phyloP scores from a whole-genome alignment of 1,140 invertebrate genomes.

The Drosophila repleta region DNA sequence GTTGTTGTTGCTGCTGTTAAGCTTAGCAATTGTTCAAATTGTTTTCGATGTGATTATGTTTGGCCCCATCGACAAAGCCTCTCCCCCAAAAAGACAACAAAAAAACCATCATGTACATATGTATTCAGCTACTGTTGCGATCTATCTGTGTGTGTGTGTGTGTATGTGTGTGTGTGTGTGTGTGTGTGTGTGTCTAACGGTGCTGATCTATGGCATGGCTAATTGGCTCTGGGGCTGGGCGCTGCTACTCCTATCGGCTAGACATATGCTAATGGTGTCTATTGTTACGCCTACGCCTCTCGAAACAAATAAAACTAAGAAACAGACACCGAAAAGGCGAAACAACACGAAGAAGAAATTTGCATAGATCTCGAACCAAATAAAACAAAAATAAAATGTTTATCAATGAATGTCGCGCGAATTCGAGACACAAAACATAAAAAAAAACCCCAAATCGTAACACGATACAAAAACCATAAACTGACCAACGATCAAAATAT shows the following conservation, averaged over 20 bases:
- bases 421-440: slow-evolving; percentile 5
- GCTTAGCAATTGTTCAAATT: slow-evolving; percentile 77
- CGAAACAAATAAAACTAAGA: slow-evolving; percentile 22
- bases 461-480: slow-evolving; percentile 37
- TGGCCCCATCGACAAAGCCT: slow-evolving; percentile 24
- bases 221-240: slow-evolving; percentile 62
- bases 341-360: slow-evolving; percentile 16
- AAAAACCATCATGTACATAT: neutral
- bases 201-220: slow-evolving; percentile 71
- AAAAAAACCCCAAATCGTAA: slow-evolving; percentile 23
- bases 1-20: slow-evolving; percentile 50
- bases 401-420: slow-evolving; percentile 46
- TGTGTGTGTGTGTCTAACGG: slow-evolving; percentile 54
- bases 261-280: slow-evolving; percentile 73
- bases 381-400: slow-evolving; percentile 14
- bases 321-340: slow-evolving; percentile 2
- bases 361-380: slow-evolving; percentile 37
- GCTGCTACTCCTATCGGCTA: slow-evolving; percentile 19
- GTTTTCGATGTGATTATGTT: slow-evolving; percentile 56
- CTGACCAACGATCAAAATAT: slow-evolving; percentile 1
- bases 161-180: slow-evolving; percentile 28
- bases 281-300: slow-evolving; percentile 70
- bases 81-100: neutral
- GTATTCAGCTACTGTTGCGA: slow-evolving; percentile 17
- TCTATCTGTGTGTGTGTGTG: slow-evolving; percentile 31